phyloP scores from a whole-genome alignment of 2,113 vertebrate species.

The Cygnus buccinator region DNA sequence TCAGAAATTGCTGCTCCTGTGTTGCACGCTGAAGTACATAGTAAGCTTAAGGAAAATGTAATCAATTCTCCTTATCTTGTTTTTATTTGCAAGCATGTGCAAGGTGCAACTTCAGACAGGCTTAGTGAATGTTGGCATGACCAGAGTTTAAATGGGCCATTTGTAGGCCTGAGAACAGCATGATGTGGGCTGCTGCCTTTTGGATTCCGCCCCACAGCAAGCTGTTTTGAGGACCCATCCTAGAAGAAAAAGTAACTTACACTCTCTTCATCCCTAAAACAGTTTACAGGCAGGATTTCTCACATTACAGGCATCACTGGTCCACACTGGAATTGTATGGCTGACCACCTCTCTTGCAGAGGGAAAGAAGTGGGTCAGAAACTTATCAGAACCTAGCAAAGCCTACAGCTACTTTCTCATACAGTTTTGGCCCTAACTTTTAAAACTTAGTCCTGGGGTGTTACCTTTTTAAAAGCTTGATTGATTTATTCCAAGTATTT shows the following conservation, averaged over 20 bases:
- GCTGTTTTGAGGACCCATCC: neutral
- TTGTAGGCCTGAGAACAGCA: neutral
- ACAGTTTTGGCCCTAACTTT: neutral
- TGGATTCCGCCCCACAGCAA: neutral
- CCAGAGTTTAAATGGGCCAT: neutral
- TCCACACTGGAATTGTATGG: neutral
- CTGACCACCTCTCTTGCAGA: neutral
- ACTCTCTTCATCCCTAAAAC: neutral
- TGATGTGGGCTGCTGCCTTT: neutral
- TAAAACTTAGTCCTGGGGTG: neutral
- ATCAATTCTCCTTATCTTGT: neutral
- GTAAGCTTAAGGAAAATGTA: neutral
- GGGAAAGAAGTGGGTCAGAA: neutral
- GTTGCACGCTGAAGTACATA: neutral
- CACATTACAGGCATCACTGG: neutral
- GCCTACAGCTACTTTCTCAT: neutral
- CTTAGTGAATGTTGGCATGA: neutral
- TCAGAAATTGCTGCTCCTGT: rapidly evolving
- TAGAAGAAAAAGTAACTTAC: neutral
- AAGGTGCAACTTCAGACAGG: neutral
- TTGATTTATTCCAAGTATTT: neutral
- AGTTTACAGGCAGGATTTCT: neutral
- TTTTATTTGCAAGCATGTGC: neutral
- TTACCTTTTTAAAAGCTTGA: neutral
- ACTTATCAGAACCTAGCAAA: neutral